Evolutionary conservation across 1,140 invertebrate genomes (phyloP).

Genomic region (Solen grandis): DNA sequence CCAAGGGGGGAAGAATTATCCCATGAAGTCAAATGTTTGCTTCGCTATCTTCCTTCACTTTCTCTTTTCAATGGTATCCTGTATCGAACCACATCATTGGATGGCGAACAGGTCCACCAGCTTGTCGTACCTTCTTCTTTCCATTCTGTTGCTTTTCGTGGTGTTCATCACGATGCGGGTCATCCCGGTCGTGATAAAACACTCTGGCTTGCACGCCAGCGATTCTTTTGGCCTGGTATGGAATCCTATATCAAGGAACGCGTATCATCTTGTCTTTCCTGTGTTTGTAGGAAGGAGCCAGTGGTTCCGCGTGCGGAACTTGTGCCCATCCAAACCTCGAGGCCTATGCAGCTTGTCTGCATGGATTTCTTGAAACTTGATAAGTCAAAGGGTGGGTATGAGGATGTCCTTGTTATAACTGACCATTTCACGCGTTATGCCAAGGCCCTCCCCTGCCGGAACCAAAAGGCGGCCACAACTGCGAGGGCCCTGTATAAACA

Average conservation of each 20-base stretch:
- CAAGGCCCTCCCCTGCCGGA: slow-evolving; percentile 33
- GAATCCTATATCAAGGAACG: not conserved
- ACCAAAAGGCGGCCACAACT: slow-evolving; percentile 21
- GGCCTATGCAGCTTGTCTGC: slow-evolving; percentile 14
- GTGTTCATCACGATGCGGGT: slow-evolving; percentile 23
- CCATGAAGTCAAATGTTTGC: not conserved
- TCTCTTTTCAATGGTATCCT: not conserved
- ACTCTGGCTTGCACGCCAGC: not conserved
- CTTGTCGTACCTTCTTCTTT: slow-evolving; percentile 20
- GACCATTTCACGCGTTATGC: slow-evolving; percentile 51
- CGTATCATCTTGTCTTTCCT: slow-evolving; percentile 37
- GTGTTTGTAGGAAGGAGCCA: slow-evolving; percentile 29
- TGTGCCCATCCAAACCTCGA: slow-evolving; percentile 18
- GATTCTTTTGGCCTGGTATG: slow-evolving; percentile 44
- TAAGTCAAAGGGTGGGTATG: slow-evolving; percentile 17
- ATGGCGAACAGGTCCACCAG: slow-evolving; percentile 1
- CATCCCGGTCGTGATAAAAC: slow-evolving; percentile 27
- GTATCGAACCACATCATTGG: not conserved
- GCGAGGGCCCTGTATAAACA: slow-evolving; percentile 8
- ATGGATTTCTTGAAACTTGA: slow-evolving; percentile 34
- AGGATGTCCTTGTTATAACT: slow-evolving; percentile 41
- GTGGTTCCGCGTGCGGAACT: not conserved
- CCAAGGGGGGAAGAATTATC: not conserved
- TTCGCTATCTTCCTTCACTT: no score
- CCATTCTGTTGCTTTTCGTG: not conserved